Base-by-base conservation (phyloP, 2,113 vertebrate genomes). In the Scopus umbretta region DNA sequence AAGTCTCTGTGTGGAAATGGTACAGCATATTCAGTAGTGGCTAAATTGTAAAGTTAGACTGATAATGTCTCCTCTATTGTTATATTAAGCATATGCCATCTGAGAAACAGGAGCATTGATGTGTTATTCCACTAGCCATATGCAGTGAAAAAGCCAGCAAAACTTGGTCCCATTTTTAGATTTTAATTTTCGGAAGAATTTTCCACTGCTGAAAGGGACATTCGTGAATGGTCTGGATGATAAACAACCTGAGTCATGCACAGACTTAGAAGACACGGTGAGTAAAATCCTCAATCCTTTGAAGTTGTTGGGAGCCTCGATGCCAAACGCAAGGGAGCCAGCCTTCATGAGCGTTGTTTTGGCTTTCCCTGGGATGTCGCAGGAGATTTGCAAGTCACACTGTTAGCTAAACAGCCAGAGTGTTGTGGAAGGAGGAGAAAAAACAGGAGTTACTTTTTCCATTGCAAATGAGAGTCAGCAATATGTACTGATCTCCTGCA, bases 251-350 rank as follows among this genome's bases (percentile, higher is more conserved):
- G 45, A 83, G 61, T 86, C 38, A 62, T 2, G 8, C 45, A 53
- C 38, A 63, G 81, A 4, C 5, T 45, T 75, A 86, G 53, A 27
- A 83, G 50, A 45, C 47, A 73, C 34, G 70, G 80, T 49, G 30
- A 75, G 88, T 94, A 82, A 95, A 88, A 88, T 79, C 58, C 66
- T 88, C 1, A 2, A 9, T 13, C 15, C 13, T 80, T 91, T 94
- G 50, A 95, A 91, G 67, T 0, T 8, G 3, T 58, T 29, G 29
- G 50, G 43, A 86, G 16, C 30, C 17, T 72, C 5, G 1, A 16
- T 0, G 0, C 30, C 1, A 1, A 80, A 56, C 1, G 0, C 0
- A 0, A 80, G 67, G 25, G 25, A 76, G 16, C 13, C 53, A 86
- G 26, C 11, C 21, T 80, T 84, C 55, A 47, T 0, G 3, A 73